Evolutionary conservation across 2,888 invertebrate species (phyloP), one percentile per base, ranked within the genome.

Genomic region (Dasysyrphus albostriatus): DNA sequence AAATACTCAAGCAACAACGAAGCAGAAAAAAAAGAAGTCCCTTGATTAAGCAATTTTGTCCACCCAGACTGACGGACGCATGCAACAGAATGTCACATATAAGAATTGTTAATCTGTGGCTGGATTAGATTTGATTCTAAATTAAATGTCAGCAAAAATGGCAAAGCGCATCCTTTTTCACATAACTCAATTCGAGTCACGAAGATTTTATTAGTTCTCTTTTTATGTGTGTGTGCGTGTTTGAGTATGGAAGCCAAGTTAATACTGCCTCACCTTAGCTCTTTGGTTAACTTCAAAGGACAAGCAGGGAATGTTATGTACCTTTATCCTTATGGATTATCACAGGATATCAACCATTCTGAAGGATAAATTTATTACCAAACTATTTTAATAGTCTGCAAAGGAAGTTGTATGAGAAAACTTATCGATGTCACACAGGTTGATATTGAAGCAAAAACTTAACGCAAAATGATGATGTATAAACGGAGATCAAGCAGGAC

Each of bases 111-210:
- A 85, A 85, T 82, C 85, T 82, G 82, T 49, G 76, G 76, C 69
- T 34, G 82, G 85, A 82, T 82, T 85, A 78, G 85, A 82, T 85
- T 85, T 85, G 82, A 85, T 74, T 85, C 77, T 70, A 85, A 78
- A 85, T 85, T 73, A 85, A 85, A 82, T 77, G 77, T 77, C 61
- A 69, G 61, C 69, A 77, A 47, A 78, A 39, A 77, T 77, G 61
- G 73, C 65, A 44, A 47, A 42, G 56, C 61, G 76, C 72, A 72
- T 67, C 49, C 24, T 6, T 34, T 16, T 56, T 42, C 59, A 37
- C 37, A 59, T 37, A 19, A 34, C 16, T 59, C 37, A 39, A 73
- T 81, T 82, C 74, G 0, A 47, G 82, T 82, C 85, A 85, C 85
- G 85, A 82, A 78, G 37, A 70, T 58, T 85, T 85, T 73, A 82